These are phyloP conservation scores for Eleginops maclovinus DNA, from an alignment of 2,113 vertebrate species.

Conservation along the genomic window DNA sequence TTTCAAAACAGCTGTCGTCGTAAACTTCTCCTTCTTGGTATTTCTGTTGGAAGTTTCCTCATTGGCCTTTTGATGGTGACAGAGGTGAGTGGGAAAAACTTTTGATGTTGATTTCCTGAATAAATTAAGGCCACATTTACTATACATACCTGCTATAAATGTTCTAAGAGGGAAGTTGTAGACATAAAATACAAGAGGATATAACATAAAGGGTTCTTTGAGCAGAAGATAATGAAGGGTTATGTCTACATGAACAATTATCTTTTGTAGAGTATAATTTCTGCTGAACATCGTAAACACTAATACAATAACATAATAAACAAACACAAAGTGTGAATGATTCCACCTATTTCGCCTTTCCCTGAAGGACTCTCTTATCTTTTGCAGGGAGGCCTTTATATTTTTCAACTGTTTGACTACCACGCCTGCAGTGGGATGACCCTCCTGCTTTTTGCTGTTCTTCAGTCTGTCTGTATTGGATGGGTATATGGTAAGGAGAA, in stretches of 20 bases:
- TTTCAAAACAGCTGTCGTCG: constrained; percentile 74
- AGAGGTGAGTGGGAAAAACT: constrained; percentile 72
- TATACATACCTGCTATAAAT: background rate
- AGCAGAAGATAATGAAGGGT: background rate
- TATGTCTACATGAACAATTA: background rate
- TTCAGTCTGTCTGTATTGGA: constrained; percentile 90
- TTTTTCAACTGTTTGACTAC: constrained; percentile 96
- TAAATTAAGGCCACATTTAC: background rate
- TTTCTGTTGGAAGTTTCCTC: constrained; percentile 76
- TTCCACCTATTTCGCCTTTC: background rate
- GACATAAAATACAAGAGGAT: background rate
- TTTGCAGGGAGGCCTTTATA: constrained; percentile 92
- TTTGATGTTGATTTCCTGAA: background rate
- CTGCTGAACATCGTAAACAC: background rate
- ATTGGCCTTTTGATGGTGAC: constrained; percentile 83
- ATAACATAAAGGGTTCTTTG: background rate
- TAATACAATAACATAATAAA: background rate
- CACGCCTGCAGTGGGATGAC: constrained; percentile 93
- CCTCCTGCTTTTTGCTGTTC: constrained; percentile 88
- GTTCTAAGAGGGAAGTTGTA: background rate
- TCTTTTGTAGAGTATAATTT: background rate
- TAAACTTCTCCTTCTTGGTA: constrained; percentile 82
- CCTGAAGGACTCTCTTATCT: background rate
- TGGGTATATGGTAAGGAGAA: constrained; percentile 93
- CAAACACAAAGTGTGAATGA: background rate